phyloP scores from a whole-genome alignment of 2,888 invertebrate genomes.

The Hypena proboscidalis region DNA sequence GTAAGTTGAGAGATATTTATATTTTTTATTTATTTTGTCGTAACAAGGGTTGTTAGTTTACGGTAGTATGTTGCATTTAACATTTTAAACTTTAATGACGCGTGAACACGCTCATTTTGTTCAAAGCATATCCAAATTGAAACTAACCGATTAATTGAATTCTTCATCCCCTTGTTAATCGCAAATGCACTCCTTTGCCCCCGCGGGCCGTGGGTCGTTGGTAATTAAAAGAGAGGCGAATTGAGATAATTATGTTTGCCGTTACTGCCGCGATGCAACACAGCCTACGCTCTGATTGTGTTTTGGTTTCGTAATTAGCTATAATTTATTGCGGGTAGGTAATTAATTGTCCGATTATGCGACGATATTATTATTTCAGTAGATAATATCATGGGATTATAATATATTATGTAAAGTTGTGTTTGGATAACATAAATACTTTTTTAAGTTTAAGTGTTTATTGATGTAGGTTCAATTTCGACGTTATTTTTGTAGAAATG shows the following conservation, averaged over 20 bases:
- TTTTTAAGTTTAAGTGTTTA: no score
- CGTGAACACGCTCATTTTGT: not conserved
- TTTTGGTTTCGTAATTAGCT: conserved; percentile 43
- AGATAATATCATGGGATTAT: not conserved
- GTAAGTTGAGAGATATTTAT: no score
- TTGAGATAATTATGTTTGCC: conserved; percentile 63
- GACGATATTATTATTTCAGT: not conserved
- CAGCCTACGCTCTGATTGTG: conserved; percentile 36
- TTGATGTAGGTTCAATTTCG: no score
- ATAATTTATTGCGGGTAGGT: conserved; percentile 31
- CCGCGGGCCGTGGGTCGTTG: conserved; percentile 23
- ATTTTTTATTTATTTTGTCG: no score
- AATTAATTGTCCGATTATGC: conserved; percentile 16
- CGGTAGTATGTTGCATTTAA: no score
- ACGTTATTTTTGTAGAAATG: no score
- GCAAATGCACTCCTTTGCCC: conserved; percentile 7
- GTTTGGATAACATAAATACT: no score
- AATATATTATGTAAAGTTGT: no score
- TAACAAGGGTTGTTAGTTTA: no score
- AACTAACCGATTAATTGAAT: conserved; percentile 30
- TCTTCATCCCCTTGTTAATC: conserved; percentile 26
- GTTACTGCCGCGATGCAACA: conserved; percentile 37
- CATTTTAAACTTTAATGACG: no score
- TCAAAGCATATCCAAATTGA: conserved; percentile 5
- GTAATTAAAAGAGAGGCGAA: conserved; percentile 62